These are phyloP conservation scores for Gila robusta DNA, from an alignment of 2,797 vertebrate genomes.

Conservation along the genomic window DNA sequence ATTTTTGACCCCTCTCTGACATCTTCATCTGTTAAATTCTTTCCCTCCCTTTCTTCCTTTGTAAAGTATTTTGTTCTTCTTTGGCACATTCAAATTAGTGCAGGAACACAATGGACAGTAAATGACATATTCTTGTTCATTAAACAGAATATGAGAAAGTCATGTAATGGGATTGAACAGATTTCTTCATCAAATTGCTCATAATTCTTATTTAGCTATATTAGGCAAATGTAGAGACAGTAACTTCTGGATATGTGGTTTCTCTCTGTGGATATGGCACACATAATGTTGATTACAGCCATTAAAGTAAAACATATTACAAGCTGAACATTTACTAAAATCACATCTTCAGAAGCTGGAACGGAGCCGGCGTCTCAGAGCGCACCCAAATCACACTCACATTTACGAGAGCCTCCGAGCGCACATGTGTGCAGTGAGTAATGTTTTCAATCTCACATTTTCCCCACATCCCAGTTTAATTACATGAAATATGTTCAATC, in stretches of 20 bases:
- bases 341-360: constrained; percentile 33
- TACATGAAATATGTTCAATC: constrained; percentile 43
- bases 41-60: background rate
- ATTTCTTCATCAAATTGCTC: constrained; percentile 28
- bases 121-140: constrained; percentile 28
- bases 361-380: constrained; percentile 15
- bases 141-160: constrained; percentile 27
- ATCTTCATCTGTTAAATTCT: background rate
- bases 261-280: constrained; percentile 8
- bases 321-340: constrained; percentile 34
- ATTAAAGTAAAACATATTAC: constrained; percentile 47
- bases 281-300: constrained; percentile 43
- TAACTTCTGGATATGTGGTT: constrained; percentile 3
- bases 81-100: constrained; percentile 8
- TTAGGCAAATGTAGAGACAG: constrained; percentile 7
- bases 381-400: constrained; percentile 39
- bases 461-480: constrained; percentile 56
- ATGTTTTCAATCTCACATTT: constrained; percentile 56
- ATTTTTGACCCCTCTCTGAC: background rate
- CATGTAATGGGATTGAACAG: constrained; percentile 29
- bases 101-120: background rate
- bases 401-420: constrained; percentile 52
- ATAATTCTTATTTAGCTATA: constrained; percentile 35
- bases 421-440: constrained; percentile 55
- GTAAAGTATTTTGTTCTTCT: background rate